Conservation (phyloP, 2,113 vertebrate species). For the Sarotherodon lohbergeri region DNA sequence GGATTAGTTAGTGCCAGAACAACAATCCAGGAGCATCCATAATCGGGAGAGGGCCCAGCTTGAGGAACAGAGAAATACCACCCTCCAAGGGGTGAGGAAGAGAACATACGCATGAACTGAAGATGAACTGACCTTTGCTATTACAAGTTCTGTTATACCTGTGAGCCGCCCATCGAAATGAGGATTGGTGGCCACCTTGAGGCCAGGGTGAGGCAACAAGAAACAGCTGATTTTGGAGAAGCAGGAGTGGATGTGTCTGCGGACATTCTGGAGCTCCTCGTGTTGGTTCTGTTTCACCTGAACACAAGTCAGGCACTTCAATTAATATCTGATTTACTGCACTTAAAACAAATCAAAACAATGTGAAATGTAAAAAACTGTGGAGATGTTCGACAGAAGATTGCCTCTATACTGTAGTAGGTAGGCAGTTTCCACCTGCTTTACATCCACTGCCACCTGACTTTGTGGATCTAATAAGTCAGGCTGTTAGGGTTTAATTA, state of each 20-base stretch:
- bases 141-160: conserved; percentile 26
- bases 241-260: conserved; percentile 85
- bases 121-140: background rate
- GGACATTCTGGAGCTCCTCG: conserved; percentile 85
- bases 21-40: background rate
- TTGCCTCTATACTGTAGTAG: no score
- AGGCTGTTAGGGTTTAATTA: background rate
- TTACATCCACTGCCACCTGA: rapidly evolving
- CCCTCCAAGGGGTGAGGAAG: background rate
- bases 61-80: background rate
- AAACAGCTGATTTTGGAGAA: conserved; percentile 83
- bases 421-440: background rate
- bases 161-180: conserved; percentile 79
- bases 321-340: background rate
- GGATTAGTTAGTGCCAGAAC: background rate
- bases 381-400: background rate
- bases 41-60: background rate
- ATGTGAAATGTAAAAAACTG: background rate
- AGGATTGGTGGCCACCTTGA: conserved; percentile 83
- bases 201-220: conserved; percentile 83
- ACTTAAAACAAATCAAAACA: background rate
- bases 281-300: conserved; percentile 86
- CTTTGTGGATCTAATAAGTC: background rate
- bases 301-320: background rate
- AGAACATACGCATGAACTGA: background rate